Percentiles rank a stretch among this genome's conserved stretches.
phyloP scores from a whole-genome alignment of 2,888 invertebrate species.

The Amphipoea oculea region DNA sequence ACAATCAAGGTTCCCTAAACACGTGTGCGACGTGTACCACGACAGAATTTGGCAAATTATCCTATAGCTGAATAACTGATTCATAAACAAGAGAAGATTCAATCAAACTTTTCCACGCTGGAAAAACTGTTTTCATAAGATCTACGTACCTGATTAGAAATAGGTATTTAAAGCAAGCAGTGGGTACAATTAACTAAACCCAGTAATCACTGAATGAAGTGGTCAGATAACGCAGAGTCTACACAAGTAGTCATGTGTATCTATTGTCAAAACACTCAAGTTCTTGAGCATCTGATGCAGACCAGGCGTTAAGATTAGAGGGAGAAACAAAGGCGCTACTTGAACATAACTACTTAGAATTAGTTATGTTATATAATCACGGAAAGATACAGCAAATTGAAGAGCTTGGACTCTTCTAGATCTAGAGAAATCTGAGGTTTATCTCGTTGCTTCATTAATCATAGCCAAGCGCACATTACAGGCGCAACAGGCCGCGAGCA shows the following conservation, averaged over 20 bases:
- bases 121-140: neutral
- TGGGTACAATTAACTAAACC: slow-evolving; percentile 26
- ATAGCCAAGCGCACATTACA: neutral
- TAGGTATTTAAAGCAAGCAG: neutral
- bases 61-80: neutral
- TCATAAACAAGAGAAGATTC: neutral
- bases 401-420: neutral
- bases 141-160: slow-evolving; percentile 14
- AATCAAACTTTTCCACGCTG: neutral
- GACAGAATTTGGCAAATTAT: neutral
- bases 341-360: neutral
- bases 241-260: slow-evolving; percentile 15
- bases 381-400: slow-evolving; percentile 2
- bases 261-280: slow-evolving; percentile 43
- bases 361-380: neutral
- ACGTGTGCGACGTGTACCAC: neutral
- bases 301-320: slow-evolving; percentile 19
- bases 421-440: neutral
- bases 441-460: neutral
- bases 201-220: slow-evolving; percentile 33
- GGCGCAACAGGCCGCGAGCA: neutral
- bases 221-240: slow-evolving; percentile 23
- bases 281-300: slow-evolving; percentile 47
- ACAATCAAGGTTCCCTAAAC: neutral
- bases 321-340: slow-evolving; percentile 13